Percentiles rank a stretch among this genome's conserved stretches.
Evolutionary conservation across 53 echinoderm and acorn worm genomes (phyloP).

Genomic region (Henricia sp.): DNA sequence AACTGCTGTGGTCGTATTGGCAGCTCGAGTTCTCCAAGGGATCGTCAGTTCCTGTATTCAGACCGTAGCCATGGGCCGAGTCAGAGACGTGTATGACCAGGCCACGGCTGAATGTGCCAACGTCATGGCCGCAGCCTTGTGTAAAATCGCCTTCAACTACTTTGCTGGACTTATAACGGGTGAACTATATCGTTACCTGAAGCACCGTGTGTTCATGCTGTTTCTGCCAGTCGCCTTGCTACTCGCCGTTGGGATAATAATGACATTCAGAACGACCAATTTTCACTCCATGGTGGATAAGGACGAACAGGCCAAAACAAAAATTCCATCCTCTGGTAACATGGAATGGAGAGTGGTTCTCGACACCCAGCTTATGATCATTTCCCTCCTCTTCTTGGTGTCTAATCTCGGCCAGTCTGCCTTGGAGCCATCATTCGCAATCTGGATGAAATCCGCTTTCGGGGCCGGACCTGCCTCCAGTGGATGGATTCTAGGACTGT

Average conservation of each 20-base stretch:
- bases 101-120: not conserved
- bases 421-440: constrained; percentile 10
- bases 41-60: constrained; percentile 4
- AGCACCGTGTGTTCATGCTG: not conserved
- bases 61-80: constrained; percentile 10
- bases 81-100: constrained; percentile 8
- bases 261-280: constrained; percentile 22
- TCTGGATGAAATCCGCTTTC: constrained; percentile 6
- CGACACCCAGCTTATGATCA: constrained; percentile 7
- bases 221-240: constrained; percentile 4
- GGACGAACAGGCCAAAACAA: not conserved
- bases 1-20: not conserved
- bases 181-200: not conserved
- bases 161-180: not conserved
- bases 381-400: not conserved
- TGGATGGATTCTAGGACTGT: constrained; percentile 2
- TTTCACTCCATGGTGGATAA: not conserved
- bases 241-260: not conserved
- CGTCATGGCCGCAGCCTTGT: not conserved
- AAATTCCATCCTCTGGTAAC: not conserved
- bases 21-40: constrained; percentile 2
- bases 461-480: not conserved
- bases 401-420: not conserved
- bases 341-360: not conserved
- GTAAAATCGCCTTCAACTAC: not conserved